phyloP scores from a whole-genome alignment of 1,140 invertebrate species.

The Trachymyrmex cornetzi region DNA sequence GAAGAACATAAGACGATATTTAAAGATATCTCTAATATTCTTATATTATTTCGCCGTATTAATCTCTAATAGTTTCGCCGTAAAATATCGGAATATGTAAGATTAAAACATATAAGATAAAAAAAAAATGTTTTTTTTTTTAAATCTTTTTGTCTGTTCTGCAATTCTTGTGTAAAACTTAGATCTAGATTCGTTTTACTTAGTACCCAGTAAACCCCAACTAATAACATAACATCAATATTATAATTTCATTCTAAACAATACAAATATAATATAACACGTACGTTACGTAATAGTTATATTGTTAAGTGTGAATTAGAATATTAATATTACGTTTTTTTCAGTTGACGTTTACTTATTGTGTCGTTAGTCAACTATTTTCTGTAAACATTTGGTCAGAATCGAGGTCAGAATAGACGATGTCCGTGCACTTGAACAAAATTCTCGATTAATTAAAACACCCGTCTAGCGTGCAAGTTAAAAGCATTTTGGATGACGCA shows the following conservation, averaged over 20 bases:
- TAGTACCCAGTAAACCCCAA: not conserved
- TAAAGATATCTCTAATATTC: not conserved
- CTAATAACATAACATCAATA: too few species aligned
- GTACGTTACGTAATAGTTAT: too few species aligned
- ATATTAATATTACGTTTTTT: too few species aligned
- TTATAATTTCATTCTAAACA: too few species aligned
- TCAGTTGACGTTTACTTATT: too few species aligned
- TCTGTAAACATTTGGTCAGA: too few species aligned
- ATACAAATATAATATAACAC: too few species aligned
- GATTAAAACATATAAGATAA: not conserved
- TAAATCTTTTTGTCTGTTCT: not conserved
- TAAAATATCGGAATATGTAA: not conserved
- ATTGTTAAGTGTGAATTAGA: too few species aligned
- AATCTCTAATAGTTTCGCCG: not conserved
- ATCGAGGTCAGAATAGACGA: not conserved
- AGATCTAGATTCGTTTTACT: not conserved
- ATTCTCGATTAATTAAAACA: conserved; percentile 48
- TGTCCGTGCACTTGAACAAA: not conserved
- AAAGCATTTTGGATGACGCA: conserved; percentile 11
- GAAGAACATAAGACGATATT: not conserved
- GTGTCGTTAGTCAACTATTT: not conserved
- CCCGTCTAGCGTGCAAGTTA: not conserved
- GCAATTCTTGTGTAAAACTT: not conserved
- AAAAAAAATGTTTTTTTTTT: not conserved
- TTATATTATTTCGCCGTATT: not conserved